Evolutionary conservation across 2,113 vertebrate genomes (phyloP).

Genomic region (Cettia cetti): DNA sequence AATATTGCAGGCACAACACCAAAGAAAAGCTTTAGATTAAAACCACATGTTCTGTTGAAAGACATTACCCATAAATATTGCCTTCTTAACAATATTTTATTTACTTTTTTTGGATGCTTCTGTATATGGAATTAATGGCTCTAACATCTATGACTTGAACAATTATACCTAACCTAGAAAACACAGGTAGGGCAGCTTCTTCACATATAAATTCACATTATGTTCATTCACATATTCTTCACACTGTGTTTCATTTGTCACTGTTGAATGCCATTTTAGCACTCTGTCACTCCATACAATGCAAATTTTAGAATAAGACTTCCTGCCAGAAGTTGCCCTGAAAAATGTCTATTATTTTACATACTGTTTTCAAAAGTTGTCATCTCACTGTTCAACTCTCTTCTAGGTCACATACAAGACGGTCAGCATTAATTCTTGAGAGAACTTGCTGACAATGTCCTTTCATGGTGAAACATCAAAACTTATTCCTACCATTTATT

Average conservation of each 20-base stretch:
- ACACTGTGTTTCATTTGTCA: background rate
- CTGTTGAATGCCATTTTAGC: background rate
- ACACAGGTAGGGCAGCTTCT: background rate
- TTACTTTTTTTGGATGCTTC: background rate
- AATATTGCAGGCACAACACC: background rate
- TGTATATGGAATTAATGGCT: background rate
- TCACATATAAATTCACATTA: background rate
- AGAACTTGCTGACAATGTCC: background rate
- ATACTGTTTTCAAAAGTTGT: background rate
- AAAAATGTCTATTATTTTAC: background rate
- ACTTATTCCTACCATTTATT: background rate
- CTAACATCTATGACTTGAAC: background rate
- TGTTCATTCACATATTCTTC: background rate
- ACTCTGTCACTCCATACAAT: accelerated
- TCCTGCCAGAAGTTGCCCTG: background rate
- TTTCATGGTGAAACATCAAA: background rate
- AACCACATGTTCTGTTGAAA: background rate
- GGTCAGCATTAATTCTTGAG: background rate
- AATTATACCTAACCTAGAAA: background rate
- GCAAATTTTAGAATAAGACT: background rate
- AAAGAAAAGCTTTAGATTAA: background rate
- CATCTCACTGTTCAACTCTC: background rate
- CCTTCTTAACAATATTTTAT: background rate
- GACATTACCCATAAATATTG: background rate
- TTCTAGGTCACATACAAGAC: background rate